These are phyloP conservation scores for Agrotis ipsilon DNA, from an alignment of 2,888 invertebrate species.

Conservation along the genomic window DNA sequence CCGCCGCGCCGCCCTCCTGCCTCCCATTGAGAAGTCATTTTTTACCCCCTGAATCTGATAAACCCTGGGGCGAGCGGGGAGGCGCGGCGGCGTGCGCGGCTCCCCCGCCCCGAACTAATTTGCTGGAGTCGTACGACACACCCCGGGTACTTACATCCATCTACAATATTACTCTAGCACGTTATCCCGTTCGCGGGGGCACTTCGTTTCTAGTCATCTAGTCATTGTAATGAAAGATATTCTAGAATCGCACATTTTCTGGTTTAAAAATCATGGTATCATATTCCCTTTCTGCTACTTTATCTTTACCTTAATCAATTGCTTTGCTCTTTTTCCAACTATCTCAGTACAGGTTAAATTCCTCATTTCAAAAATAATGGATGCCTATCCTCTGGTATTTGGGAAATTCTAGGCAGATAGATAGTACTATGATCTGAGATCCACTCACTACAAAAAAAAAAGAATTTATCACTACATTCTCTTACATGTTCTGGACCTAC, in stretches of 20 bases:
- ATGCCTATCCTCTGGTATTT: background rate
- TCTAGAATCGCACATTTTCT: constrained; percentile 74
- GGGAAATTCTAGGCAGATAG: background rate
- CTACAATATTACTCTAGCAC: constrained; percentile 90
- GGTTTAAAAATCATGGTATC: constrained; percentile 1
- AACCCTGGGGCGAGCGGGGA: constrained; percentile 81
- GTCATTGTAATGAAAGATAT: constrained; percentile 81
- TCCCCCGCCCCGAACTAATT: constrained; percentile 91
- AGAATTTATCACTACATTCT: no score
- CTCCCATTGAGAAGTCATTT: constrained; percentile 91
- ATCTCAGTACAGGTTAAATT: background rate
- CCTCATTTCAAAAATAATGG: background rate
- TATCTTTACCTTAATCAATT: background rate
- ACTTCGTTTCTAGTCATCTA: constrained; percentile 88
- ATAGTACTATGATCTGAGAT: no score
- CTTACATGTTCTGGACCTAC: background rate
- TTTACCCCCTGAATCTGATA: constrained; percentile 91
- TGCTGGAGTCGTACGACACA: constrained; percentile 90
- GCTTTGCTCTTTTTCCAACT: background rate
- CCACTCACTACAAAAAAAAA: no score
- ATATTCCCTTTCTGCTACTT: background rate
- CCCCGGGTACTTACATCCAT: constrained; percentile 91
- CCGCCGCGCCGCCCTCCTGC: constrained; percentile 84
- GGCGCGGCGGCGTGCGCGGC: constrained; percentile 79
- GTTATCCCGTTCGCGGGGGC: constrained; percentile 89